A percentile compares a stretch with the other conserved stretches of the same genome.
Evolutionary conservation across 2,888 invertebrate genomes (phyloP).

Genomic region (Thereva nobilitata): DNA sequence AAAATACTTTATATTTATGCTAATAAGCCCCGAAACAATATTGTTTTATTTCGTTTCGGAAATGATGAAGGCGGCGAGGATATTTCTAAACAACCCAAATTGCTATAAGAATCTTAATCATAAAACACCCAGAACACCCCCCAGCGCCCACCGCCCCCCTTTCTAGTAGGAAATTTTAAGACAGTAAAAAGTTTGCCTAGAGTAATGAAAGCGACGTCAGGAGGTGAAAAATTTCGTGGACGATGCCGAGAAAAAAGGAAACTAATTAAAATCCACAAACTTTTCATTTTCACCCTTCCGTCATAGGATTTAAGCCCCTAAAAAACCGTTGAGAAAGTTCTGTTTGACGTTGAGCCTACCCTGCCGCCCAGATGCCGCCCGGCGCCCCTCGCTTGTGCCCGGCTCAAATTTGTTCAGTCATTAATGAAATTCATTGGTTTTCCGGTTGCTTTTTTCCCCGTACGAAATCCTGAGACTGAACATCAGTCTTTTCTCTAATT

Average conservation of each 20-base stretch:
- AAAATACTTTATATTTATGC: too few species aligned
- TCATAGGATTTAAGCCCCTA: neutral
- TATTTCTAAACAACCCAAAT: too few species aligned
- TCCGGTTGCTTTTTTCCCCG: constrained; percentile 23
- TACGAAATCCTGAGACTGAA: constrained; percentile 1
- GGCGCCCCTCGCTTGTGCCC: neutral
- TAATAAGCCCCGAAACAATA: too few species aligned
- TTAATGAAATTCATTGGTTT: constrained; percentile 37
- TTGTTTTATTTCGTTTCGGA: too few species aligned
- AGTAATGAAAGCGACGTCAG: constrained; percentile 14
- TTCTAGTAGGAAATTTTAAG: neutral
- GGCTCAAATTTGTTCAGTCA: constrained; percentile 30
- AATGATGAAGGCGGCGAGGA: too few species aligned
- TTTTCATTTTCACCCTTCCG: constrained; percentile 28
- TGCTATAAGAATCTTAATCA: too few species aligned
- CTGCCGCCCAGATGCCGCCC: neutral
- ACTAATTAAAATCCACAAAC: constrained; percentile 20
- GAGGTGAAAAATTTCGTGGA: constrained; percentile 10
- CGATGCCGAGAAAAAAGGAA: constrained; percentile 13
- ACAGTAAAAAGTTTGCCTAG: constrained; percentile 8
- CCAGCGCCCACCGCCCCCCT: too few species aligned
- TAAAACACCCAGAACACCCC: too few species aligned
- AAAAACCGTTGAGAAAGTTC: neutral
- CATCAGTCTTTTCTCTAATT: constrained; percentile 36
- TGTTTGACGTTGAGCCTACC: neutral